These are phyloP conservation scores for Carduelis carduelis DNA, from an alignment of 2,797 vertebrate genomes.

Conservation along the genomic window DNA sequence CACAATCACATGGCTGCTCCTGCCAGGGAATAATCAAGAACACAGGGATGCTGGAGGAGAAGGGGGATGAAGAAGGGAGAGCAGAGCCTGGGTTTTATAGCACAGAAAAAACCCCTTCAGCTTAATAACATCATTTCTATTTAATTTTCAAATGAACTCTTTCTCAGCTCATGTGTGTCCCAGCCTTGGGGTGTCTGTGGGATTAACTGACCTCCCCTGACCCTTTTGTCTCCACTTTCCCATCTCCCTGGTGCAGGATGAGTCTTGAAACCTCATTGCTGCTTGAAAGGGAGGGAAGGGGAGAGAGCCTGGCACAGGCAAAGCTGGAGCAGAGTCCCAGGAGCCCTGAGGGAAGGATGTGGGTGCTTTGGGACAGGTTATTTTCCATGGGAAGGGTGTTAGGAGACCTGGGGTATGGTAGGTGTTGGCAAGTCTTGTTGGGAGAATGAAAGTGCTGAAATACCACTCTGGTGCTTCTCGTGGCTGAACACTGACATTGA, in stretches of 20 bases:
- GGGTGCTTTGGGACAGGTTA: neutral
- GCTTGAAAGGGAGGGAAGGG: neutral
- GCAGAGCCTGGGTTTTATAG: slow-evolving; percentile 43
- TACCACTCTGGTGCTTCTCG: neutral
- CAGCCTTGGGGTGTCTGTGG: slow-evolving; percentile 78
- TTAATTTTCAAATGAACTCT: slow-evolving; percentile 80
- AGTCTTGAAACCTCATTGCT: slow-evolving; percentile 29
- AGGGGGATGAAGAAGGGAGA: neutral
- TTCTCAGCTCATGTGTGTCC: slow-evolving; percentile 72
- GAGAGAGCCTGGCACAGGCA: neutral
- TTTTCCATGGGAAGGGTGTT: neutral
- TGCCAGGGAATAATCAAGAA: slow-evolving; percentile 67
- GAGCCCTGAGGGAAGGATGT: neutral
- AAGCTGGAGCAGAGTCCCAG: neutral
- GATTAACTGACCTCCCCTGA: slow-evolving; percentile 82
- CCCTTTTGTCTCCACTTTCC: slow-evolving; percentile 28
- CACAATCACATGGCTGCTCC: neutral
- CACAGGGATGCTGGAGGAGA: neutral
- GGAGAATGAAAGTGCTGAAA: neutral
- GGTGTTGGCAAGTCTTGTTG: neutral
- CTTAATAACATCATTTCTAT: slow-evolving; percentile 68
- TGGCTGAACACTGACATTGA: fast-evolving
- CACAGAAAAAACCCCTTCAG: slow-evolving; percentile 46
- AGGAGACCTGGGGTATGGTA: neutral
- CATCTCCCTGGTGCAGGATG: slow-evolving; percentile 65